phyloP scores from a whole-genome alignment of 1,140 invertebrate genomes.

The Alviniconcha marisindica region DNA sequence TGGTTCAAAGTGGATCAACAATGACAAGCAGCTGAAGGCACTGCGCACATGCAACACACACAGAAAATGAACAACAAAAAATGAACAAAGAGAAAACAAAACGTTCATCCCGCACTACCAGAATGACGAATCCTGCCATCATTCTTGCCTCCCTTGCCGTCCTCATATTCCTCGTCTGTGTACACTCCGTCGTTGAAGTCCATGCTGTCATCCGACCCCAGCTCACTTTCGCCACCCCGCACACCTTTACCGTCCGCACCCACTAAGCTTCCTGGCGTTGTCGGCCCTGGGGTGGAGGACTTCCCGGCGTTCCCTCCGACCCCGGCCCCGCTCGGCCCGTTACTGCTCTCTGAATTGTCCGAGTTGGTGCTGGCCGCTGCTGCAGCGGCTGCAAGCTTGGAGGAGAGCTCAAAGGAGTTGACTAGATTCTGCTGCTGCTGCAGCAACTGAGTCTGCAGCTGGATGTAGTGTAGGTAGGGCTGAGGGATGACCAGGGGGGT shows the following conservation, averaged over 20 bases:
- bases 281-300: background rate
- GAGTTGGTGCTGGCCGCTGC: background rate
- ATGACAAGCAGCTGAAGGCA: no score
- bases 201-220: conserved; percentile 52
- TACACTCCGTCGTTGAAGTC: conserved; percentile 58
- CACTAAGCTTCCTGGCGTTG: background rate
- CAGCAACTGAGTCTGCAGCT: conserved; percentile 48
- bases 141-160: conserved; percentile 48
- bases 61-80: no score
- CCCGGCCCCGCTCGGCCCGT: background rate
- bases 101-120: conserved; percentile 46
- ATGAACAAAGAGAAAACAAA: background rate
- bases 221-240: background rate
- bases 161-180: conserved; percentile 55
- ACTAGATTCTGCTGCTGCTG: conserved; percentile 49
- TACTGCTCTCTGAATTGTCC: background rate
- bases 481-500: conserved; percentile 52
- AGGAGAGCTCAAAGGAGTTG: conserved; percentile 37
- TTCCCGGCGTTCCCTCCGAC: background rate
- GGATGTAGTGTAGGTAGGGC: conserved; percentile 55
- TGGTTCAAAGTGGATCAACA: no score
- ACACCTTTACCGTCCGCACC: conserved; percentile 15
- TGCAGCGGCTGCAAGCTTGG: conserved; percentile 25
- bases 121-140: conserved; percentile 60
- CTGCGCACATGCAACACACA: no score